Conservation (phyloP, 2,888 invertebrate genomes). For the Drosophila lacicola region DNA sequence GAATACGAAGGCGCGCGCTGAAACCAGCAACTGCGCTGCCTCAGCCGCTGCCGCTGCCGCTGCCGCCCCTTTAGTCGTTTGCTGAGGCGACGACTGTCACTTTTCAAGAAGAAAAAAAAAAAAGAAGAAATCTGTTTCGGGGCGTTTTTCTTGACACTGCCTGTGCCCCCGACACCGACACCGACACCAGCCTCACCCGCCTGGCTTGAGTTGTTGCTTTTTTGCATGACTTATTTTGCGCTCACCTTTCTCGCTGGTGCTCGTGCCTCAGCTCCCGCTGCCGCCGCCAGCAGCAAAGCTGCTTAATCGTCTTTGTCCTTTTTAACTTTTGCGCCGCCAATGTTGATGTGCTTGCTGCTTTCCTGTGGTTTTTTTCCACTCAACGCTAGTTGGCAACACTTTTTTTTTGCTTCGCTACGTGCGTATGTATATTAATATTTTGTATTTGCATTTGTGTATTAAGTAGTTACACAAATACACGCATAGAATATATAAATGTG, state of each 20-base stretch:
- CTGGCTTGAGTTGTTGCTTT: conserved; percentile 34
- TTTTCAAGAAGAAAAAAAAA: conserved; percentile 61
- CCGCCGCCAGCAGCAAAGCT: conserved; percentile 50
- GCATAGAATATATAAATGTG: conserved; percentile 1
- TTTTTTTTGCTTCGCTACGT: conserved; percentile 25
- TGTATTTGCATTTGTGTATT: conserved; percentile 59
- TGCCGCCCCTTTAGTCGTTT: conserved; percentile 48
- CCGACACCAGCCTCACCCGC: not conserved
- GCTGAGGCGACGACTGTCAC: conserved; percentile 72
- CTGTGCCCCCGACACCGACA: not conserved
- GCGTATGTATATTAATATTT: conserved; percentile 52
- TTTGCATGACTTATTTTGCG: conserved; percentile 77
- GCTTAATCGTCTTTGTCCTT: conserved; percentile 78
- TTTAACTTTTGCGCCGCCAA: conserved; percentile 80
- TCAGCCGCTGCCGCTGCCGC: conserved; percentile 2
- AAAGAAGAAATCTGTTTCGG: conserved; percentile 65
- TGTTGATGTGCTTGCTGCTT: conserved; percentile 53
- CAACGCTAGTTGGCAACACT: conserved; percentile 55
- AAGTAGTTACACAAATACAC: conserved; percentile 45
- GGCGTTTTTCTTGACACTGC: conserved; percentile 61
- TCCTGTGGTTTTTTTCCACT: conserved; percentile 52
- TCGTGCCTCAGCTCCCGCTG: conserved; percentile 25
- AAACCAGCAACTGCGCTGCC: conserved; percentile 11
- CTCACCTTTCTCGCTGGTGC: conserved; percentile 66
- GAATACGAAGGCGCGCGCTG: conserved; percentile 45